Evolutionary conservation across 2,113 vertebrate genomes (phyloP).

Genomic region (Nesoenas mayeri): DNA sequence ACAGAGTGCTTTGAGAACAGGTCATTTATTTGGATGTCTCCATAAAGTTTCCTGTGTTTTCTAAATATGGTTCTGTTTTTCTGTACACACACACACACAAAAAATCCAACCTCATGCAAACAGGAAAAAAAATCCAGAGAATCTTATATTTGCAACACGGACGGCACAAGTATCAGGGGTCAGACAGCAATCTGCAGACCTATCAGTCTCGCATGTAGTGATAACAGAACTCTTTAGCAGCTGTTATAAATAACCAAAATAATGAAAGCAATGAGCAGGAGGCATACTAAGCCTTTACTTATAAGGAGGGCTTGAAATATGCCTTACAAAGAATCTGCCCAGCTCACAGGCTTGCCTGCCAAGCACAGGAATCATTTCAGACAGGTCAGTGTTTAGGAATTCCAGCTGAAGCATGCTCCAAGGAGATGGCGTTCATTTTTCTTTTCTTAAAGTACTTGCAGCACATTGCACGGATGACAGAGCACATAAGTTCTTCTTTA

Average conservation of each 20-base stretch:
- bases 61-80: not conserved
- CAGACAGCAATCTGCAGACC: not conserved
- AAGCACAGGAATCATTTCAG: not conserved
- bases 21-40: not conserved
- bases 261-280: slow-evolving; percentile 2
- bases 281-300: slow-evolving; percentile 14
- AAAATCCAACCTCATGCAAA: not conserved
- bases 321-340: not conserved
- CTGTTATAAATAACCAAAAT: slow-evolving; percentile 52
- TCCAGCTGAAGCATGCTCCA: not conserved
- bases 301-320: slow-evolving; percentile 27
- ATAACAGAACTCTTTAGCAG: slow-evolving; percentile 31
- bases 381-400: not conserved
- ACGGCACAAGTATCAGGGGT: not conserved
- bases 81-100: not conserved
- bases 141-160: not conserved
- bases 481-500: not conserved
- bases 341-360: not conserved
- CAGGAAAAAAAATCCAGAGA: not conserved
- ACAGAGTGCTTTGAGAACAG: not conserved
- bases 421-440: not conserved
- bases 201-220: not conserved
- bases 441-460: not conserved
- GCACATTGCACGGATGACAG: not conserved
- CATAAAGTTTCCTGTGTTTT: not conserved